Conservation (phyloP, 35 echinoderm and acorn worm genomes). For the Strongylocentrotus purpuratus region DNA sequence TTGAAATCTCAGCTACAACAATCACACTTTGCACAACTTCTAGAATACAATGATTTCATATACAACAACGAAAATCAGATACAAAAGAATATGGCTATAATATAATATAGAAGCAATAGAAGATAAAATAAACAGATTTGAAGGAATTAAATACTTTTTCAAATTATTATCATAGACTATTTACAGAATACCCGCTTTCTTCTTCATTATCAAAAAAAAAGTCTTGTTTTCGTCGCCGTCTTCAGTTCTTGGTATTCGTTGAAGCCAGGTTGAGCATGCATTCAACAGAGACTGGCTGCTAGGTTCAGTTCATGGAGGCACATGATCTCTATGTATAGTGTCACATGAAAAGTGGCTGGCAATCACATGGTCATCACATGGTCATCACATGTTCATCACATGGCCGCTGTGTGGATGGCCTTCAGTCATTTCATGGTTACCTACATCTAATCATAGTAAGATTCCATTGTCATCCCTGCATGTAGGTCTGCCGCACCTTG, state of each 20-base stretch:
- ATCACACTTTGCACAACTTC: conserved; percentile 29
- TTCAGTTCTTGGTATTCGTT: conserved; percentile 38
- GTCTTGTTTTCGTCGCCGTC: neutral
- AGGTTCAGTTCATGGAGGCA: neutral
- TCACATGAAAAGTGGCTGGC: neutral
- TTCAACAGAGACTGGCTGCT: conserved; percentile 9
- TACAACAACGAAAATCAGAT: neutral
- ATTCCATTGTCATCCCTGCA: neutral
- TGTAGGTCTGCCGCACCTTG: neutral
- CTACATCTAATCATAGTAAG: too few species aligned
- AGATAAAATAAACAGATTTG: conserved; percentile 11
- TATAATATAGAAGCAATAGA: neutral
- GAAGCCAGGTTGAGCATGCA: conserved; percentile 7
- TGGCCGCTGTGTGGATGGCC: neutral
- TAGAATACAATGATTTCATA: conserved; percentile 19
- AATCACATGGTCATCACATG: neutral
- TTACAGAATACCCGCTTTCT: conserved; percentile 54
- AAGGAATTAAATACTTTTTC: conserved; percentile 26
- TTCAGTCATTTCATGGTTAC: neutral
- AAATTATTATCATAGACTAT: conserved; percentile 19
- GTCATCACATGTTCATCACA: neutral
- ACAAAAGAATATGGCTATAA: conserved; percentile 28
- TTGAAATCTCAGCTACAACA: neutral
- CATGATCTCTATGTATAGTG: neutral
- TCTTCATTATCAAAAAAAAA: conserved; percentile 2